Percentiles rank a stretch among this genome's conserved stretches.
Conservation (phyloP, 2,888 invertebrate genomes). For the Therioaphis trifolii region DNA sequence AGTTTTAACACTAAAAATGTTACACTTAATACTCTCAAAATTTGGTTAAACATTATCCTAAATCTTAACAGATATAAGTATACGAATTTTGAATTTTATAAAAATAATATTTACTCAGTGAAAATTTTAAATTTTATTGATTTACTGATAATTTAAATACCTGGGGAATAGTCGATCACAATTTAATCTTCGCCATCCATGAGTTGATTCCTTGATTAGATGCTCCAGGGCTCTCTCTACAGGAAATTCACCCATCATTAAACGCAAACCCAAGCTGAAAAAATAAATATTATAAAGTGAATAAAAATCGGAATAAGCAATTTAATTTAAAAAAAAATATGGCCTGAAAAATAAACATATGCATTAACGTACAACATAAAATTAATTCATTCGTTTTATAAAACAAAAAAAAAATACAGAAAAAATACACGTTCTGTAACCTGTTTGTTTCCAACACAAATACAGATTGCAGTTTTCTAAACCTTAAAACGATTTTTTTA, state of each 20-base stretch:
- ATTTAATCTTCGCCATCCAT: constrained; percentile 71
- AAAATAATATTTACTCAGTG: background rate
- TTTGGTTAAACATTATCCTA: too few species aligned
- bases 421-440: too few species aligned
- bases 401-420: too few species aligned
- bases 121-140: background rate
- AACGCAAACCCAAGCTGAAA: constrained; percentile 71
- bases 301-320: background rate
- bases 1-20: too few species aligned
- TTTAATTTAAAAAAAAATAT: background rate
- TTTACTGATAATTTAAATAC: constrained; percentile 67
- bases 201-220: constrained; percentile 71
- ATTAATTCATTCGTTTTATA: background rate
- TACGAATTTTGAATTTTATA: background rate
- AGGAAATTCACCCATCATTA: constrained; percentile 72
- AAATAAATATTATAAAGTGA: constrained; percentile 43
- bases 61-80: background rate
- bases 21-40: too few species aligned
- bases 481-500: too few species aligned
- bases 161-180: constrained; percentile 72
- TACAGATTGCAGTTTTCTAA: too few species aligned
- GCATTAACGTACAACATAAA: background rate
- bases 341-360: too few species aligned
- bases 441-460: too few species aligned
- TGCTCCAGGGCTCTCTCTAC: constrained; percentile 71